Evolutionary conservation across 1,140 invertebrate genomes (phyloP), one percentile per base, ranked within the genome.

Genomic region (Calephelis nemesis): DNA sequence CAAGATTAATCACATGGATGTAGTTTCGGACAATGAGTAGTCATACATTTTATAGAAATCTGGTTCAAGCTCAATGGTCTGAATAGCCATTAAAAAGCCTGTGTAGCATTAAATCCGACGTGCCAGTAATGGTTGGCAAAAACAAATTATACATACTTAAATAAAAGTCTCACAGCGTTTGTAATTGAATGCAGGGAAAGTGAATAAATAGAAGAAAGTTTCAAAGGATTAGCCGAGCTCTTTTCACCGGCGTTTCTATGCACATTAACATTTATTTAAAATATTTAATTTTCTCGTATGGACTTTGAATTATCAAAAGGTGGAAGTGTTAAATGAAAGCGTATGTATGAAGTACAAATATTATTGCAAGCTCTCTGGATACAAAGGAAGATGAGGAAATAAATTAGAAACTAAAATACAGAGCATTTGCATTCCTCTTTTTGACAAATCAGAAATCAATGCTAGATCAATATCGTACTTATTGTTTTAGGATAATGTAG

Each of bases 191-290:
- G 74, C 65, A 76, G 81, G 78, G 88, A 88, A 90, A 90, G 88
- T 88, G 87, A 90, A 86, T 90, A 87, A 85, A 89, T 88, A 77
- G 78, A 84, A 82, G 84, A 90, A 91, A 88, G 84, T 87, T 72
- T 84, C 77, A 60, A 85, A 90, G 88, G 88, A 89, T 87, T 85
- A 78, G 75, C 76, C 71, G 81, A 76, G 68, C 74, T 72, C 77
- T 74, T 79, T 64, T 60, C 48, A 69, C 62, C 39, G 45, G 63
- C 39, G 48, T 40, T 64, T 70, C 42, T 47, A 63, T 66, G 68
- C 66, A 63, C 65, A 73, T 70, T 71, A 60, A 40, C 58, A 40
- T 60, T 60, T n/a, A 60, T 60, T 60, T 60, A 12, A 40, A 60
- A 40, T n/a, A 30, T 40, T 39, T 39, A 48, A 60, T 60, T 67